Evolutionary conservation across 2,888 invertebrate species (phyloP).

Genomic region (Autographa pulchrina): DNA sequence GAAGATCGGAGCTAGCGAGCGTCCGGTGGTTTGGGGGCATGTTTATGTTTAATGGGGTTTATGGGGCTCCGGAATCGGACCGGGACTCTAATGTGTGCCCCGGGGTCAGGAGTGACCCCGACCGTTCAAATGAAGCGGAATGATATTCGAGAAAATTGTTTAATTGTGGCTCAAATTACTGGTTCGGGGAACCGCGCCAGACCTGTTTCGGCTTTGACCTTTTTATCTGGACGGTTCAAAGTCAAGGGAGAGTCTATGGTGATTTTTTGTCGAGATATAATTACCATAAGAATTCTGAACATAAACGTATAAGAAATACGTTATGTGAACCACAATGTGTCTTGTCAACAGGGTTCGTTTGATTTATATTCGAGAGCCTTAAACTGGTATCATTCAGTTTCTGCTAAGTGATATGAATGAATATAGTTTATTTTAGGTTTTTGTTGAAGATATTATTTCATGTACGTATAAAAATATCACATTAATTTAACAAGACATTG

Average conservation of each 20-base stretch:
- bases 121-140: constrained; percentile 78
- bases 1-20: constrained; percentile 72
- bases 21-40: constrained; percentile 85
- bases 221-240: constrained; percentile 65
- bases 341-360: neutral
- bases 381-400: neutral
- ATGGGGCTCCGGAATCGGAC: constrained; percentile 77
- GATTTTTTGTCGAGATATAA: constrained; percentile 41
- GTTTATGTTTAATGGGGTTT: constrained; percentile 87
- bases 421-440: neutral
- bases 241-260: constrained; percentile 52
- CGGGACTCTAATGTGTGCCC: constrained; percentile 84
- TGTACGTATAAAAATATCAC: neutral
- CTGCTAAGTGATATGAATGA: neutral
- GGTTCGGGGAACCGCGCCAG: constrained; percentile 75
- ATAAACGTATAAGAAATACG: constrained; percentile 21
- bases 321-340: constrained; percentile 4
- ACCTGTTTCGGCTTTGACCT: constrained; percentile 72
- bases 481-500: no score
- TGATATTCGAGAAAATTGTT: constrained; percentile 88
- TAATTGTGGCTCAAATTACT: constrained; percentile 87
- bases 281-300: constrained; percentile 39
- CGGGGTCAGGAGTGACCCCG: constrained; percentile 81
- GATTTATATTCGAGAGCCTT: neutral
- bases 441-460: neutral